Conservation (phyloP, 2,113 vertebrate species). For the Antigone vipio region DNA sequence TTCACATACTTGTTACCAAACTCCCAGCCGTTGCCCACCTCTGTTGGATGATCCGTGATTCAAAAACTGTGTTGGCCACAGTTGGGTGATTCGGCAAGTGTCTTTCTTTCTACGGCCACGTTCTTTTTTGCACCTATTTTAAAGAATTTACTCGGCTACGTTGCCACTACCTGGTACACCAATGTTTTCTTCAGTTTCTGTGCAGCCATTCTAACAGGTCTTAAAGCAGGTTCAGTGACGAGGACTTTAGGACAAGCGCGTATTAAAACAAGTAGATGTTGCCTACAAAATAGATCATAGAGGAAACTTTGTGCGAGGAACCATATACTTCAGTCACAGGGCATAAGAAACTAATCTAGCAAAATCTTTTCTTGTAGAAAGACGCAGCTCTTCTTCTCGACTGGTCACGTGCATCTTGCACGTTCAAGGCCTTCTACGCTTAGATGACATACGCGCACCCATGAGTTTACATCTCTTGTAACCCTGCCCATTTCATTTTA, state of each 20-base stretch:
- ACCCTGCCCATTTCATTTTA: neutral
- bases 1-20: accelerated
- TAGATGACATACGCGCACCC: neutral
- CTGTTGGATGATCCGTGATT: neutral
- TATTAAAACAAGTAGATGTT: neutral
- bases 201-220: neutral
- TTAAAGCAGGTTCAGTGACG: neutral
- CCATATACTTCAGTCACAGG: neutral
- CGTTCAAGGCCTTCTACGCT: neutral
- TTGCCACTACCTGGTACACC: neutral
- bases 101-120: neutral
- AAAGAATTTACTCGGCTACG: neutral
- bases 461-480: neutral
- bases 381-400: neutral
- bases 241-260: neutral
- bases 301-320: neutral
- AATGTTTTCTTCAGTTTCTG: neutral
- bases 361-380: too few relatives aligned
- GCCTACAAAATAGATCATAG: neutral
- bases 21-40: neutral
- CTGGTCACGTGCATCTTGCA: neutral
- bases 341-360: neutral
- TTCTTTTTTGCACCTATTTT: neutral
- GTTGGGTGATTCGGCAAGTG: neutral
- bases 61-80: neutral